Conservation (phyloP, 2,888 invertebrate species). For the Eupithecia centaureata region DNA sequence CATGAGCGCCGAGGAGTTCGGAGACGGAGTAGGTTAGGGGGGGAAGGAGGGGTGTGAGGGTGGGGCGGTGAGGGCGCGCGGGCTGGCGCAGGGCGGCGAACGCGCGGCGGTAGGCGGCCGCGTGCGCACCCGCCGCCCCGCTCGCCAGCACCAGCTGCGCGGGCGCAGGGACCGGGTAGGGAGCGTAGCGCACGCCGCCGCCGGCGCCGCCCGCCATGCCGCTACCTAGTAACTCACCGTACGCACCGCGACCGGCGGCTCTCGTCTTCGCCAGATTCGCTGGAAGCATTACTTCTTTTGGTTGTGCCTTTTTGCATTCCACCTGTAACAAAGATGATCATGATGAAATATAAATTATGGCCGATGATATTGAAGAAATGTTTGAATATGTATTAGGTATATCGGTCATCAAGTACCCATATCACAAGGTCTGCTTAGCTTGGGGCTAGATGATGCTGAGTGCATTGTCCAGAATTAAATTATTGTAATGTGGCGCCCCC, state of each 20-base stretch:
- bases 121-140: conserved; percentile 66
- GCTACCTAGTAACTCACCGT: conserved; percentile 98
- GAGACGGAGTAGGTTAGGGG: conserved; percentile 81
- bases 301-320: conserved; percentile 99
- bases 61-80: conserved; percentile 69
- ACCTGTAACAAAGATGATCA: conserved; percentile 87
- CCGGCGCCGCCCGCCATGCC: conserved; percentile 84
- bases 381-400: too few relatives aligned
- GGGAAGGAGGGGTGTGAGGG: conserved; percentile 72
- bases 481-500: too few relatives aligned
- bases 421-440: too few relatives aligned
- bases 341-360: neutral
- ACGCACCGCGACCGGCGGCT: conserved; percentile 97
- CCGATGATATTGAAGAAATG: too few relatives aligned
- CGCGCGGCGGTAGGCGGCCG: conserved; percentile 74
- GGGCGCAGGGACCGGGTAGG: conserved; percentile 84
- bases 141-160: conserved; percentile 75
- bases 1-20: conserved; percentile 85
- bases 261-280: conserved; percentile 97
- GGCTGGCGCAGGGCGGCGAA: conserved; percentile 75
- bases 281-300: conserved; percentile 99
- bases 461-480: too few relatives aligned
- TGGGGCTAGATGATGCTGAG: too few relatives aligned
- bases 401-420: too few relatives aligned
- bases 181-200: conserved; percentile 86